Base-by-base conservation (phyloP, 2,113 vertebrate species). In the Brachyistius frenatus region DNA sequence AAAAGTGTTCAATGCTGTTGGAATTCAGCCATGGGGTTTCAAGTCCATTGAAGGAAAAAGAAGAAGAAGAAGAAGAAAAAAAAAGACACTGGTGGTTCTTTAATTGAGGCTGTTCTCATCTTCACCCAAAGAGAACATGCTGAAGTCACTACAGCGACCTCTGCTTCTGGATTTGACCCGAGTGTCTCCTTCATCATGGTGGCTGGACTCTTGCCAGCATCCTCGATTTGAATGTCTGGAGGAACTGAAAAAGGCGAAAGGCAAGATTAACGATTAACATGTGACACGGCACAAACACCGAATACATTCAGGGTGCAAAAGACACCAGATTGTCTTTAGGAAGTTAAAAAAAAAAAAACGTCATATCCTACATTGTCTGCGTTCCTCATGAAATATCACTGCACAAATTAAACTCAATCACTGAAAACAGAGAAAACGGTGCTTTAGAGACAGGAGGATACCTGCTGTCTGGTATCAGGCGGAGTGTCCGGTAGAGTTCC, bases 401-500 rank as follows among this genome's bases (percentile, higher is more conserved):
- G 7, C 11, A 67, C 3, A 23, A 23, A 37, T 68, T 7, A 11
- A 10, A 44, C 49, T 39, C 5, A 31, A 57, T 35, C 33, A 39
- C 2, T 63, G 61, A 39, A 44, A 56, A 5, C 11, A 68, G 1
- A 13, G 31, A 55, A 52, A 2, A n/a, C 3, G 4, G 37, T 46
- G 16, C 32, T 23, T 9, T 30, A 36, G 15, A 30, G 13, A 65
- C 2, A 69, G 3, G 46, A 44, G 14, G 41, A 41, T 95, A 99
- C 98, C 97, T 97, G 86, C 94, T 90, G 31, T 86, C 88, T 58
- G 95, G 90, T 16, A 91, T 67, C 44, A 94, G 93, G 15, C 80
- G 91, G 57, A 94, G 89, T 14, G 92, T 91, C 68, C 93, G 95
- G 86, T 94, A 95, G 35, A 94, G 90, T 36, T 97, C 96, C 14